Conservation (phyloP, 1,140 invertebrate species). For the Scaptomyza hsui region DNA sequence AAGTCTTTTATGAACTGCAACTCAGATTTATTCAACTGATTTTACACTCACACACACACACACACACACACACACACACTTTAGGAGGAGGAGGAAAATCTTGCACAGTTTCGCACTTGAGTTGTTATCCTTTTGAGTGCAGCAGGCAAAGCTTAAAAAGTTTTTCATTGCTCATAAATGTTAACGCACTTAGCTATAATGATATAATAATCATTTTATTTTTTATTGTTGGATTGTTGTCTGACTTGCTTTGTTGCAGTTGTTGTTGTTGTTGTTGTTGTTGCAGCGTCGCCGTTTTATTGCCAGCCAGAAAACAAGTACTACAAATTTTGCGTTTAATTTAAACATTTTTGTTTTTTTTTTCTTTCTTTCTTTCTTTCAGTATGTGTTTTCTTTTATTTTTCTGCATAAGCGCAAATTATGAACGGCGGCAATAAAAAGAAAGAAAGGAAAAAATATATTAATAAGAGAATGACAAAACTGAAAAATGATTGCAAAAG, state of each 20-base stretch:
- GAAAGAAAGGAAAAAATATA: conserved; percentile 27
- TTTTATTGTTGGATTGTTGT: conserved; percentile 21
- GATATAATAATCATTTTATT: conserved; percentile 62
- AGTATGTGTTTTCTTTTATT: too few species aligned
- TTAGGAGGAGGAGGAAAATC: too few species aligned
- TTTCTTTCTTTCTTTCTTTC: conserved; percentile 6
- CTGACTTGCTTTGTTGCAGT: conserved; percentile 5
- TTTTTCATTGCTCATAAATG: conserved; percentile 76
- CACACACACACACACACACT: neutral
- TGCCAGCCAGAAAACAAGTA: conserved; percentile 53
- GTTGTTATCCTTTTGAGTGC: conserved; percentile 11
- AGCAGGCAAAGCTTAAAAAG: conserved; percentile 15
- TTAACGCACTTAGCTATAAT: conserved; percentile 70
- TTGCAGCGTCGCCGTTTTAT: conserved; percentile 48
- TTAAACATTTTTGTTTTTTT: conserved; percentile 38
- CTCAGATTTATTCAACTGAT: conserved; percentile 3
- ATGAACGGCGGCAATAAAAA: conserved; percentile 52
- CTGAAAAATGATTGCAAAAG: conserved; percentile 67
- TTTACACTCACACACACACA: neutral
- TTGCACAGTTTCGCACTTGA: conserved; percentile 1
- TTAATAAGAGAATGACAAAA: conserved; percentile 51
- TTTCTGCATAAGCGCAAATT: conserved; percentile 68
- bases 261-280: conserved; percentile 12
- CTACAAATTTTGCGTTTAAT: conserved; percentile 61
- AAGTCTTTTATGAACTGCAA: conserved; percentile 14